A percentile compares a stretch with the other conserved stretches of the same genome.
Conservation (phyloP, 2,888 invertebrate genomes). For the Linyphia triangularis region DNA sequence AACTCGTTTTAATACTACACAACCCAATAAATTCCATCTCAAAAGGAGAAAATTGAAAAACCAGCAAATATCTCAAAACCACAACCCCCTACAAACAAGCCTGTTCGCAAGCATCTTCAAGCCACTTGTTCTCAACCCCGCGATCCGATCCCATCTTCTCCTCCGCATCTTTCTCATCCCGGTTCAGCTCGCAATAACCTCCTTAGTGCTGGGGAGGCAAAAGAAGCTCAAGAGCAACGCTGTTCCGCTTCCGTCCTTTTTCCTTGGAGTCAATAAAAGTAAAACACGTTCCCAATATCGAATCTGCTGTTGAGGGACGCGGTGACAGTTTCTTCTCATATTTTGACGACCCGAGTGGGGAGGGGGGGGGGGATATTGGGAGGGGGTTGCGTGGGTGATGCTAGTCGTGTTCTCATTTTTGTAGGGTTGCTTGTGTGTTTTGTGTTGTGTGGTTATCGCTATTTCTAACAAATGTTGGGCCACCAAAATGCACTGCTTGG, state of each 20-base stretch:
- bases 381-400: neutral
- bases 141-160: neutral
- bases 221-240: neutral
- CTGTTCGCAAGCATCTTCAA: neutral
- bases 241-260: neutral
- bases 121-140: neutral
- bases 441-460: no score
- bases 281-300: slow-evolving; percentile 55
- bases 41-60: neutral
- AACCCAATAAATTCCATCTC: neutral
- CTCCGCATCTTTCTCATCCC: neutral
- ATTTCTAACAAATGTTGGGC: no score
- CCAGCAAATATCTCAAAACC: neutral
- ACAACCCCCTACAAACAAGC: neutral
- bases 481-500: no score
- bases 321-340: slow-evolving; percentile 62
- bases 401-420: neutral
- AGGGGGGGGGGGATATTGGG: neutral
- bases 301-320: slow-evolving; percentile 44
- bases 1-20: no score
- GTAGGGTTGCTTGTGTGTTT: slow-evolving; percentile 8
- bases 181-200: neutral
- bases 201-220: neutral
- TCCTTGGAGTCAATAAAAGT: neutral
- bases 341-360: slow-evolving; percentile 52